Base-by-base conservation (phyloP, 2,888 invertebrate species). In the Chironomus riparius region DNA sequence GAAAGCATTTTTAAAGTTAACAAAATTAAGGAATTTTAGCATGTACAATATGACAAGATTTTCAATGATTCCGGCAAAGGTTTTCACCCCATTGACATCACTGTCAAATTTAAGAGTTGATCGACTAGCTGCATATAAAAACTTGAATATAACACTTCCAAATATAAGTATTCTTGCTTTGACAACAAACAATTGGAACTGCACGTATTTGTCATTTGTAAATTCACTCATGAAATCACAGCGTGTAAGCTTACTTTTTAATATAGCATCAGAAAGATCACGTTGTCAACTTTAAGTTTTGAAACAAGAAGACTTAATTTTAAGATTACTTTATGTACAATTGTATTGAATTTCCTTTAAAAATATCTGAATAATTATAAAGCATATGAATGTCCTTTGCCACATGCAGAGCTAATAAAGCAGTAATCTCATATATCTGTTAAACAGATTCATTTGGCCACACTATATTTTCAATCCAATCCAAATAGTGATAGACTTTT, bases 401-500 rank as follows among this genome's bases (percentile, higher is more conserved):
- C n/a, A n/a, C n/a, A n/a, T n/a, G n/a, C n/a, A n/a, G n/a, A n/a
- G n/a, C n/a, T n/a, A n/a, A n/a, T n/a, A n/a, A n/a, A n/a, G n/a
- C n/a, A n/a, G n/a, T n/a, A n/a, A n/a, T n/a, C n/a, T n/a, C n/a
- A n/a, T n/a, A n/a, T n/a, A 48, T 13, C 4, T 48, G 2, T 50
- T 15, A 50, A 50, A 15, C 56, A 15, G 18, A 24, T 24, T 65
- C 21, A 65, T 65, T 65, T 10, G 65, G 65, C 72, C 72, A 72
- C 3, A 72, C 72, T 38, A n/a, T 72, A 10, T n/a, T 18, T 18
- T 72, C 72, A 47, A 72, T 72, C 72, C 72, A 72, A 18, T 72
- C 72, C 7, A 72, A 21, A 47, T 62, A 72, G 48, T 62, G 28
- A 62, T 38, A 47, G 5, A 72, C 72, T 18, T 72, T 72, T 13